Percentiles rank a stretch among this genome's conserved stretches.
These are phyloP conservation scores for Reticulitermes lucifugus DNA, from an alignment of 2,888 invertebrate species.

Conservation along the genomic window DNA sequence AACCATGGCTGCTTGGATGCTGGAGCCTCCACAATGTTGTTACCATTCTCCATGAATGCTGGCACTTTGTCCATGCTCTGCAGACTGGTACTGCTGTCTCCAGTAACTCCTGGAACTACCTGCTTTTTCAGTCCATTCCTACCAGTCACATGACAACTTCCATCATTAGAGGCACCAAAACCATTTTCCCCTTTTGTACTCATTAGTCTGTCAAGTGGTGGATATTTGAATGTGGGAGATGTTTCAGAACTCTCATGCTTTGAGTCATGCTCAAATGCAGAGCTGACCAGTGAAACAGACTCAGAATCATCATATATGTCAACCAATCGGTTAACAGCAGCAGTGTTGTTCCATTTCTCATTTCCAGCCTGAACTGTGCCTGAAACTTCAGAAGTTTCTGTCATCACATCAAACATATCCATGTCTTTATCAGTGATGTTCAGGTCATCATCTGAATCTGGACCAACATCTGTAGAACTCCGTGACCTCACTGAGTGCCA, in stretches of 20 bases:
- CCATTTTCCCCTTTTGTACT: neutral
- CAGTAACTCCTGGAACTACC: neutral
- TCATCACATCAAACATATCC: slow-evolving; percentile 53
- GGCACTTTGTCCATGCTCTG: slow-evolving; percentile 58
- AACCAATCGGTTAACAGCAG: neutral
- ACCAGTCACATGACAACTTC: neutral
- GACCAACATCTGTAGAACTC: neutral
- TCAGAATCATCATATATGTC: neutral
- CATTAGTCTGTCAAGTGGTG: neutral
- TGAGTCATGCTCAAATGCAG: slow-evolving; percentile 49
- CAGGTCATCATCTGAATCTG: slow-evolving; percentile 50
- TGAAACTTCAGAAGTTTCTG: neutral
- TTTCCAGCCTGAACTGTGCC: neutral
- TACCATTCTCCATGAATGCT: slow-evolving; percentile 57
- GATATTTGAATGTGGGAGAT: neutral
- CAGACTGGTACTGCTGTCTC: slow-evolving; percentile 55
- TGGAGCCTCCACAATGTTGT: slow-evolving; percentile 54
- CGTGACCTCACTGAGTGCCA: neutral
- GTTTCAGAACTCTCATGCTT: slow-evolving; percentile 34
- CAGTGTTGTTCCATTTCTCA: neutral
- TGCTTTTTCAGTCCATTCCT: neutral
- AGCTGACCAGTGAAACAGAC: slow-evolving; percentile 10
- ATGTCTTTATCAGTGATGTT: slow-evolving; percentile 54
- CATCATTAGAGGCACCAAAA: neutral
- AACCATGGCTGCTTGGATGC: slow-evolving; percentile 57